Percentiles rank a stretch among this genome's conserved stretches.
Evolutionary conservation across 2,797 vertebrate genomes (phyloP).

Genomic region (Arremon aurantiirostris): DNA sequence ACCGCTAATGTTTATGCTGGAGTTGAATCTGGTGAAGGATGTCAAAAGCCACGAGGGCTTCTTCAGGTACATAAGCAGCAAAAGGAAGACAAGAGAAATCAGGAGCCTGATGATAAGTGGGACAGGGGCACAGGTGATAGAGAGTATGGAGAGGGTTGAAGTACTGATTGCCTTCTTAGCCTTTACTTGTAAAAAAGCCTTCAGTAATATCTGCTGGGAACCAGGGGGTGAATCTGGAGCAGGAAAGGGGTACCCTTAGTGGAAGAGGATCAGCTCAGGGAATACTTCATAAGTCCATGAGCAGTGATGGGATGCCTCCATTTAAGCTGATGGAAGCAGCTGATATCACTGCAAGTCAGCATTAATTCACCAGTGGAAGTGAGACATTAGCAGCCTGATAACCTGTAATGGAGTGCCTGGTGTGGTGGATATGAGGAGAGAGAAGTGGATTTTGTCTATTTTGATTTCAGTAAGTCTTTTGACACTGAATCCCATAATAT

Average conservation of each 20-base stretch:
- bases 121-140: accelerated
- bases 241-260: neutral
- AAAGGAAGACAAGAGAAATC: neutral
- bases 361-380: neutral
- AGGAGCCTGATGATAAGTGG: neutral
- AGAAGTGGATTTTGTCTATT: neutral
- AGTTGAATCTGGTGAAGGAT: neutral
- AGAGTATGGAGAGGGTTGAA: neutral
- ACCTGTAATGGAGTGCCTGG: neutral
- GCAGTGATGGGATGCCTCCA: neutral
- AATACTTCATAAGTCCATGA: neutral
- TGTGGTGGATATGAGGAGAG: neutral
- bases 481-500: neutral
- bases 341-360: neutral
- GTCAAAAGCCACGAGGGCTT: neutral
- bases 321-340: neutral
- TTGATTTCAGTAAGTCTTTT: neutral
- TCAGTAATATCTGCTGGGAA: neutral
- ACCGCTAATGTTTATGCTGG: neutral
- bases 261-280: neutral
- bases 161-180: neutral
- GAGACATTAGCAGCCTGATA: neutral
- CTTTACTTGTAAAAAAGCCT: neutral
- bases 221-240: neutral
- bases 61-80: neutral